phyloP scores from a whole-genome alignment of 2,113 vertebrate species.

The Campylorhamphus procurvoides region DNA sequence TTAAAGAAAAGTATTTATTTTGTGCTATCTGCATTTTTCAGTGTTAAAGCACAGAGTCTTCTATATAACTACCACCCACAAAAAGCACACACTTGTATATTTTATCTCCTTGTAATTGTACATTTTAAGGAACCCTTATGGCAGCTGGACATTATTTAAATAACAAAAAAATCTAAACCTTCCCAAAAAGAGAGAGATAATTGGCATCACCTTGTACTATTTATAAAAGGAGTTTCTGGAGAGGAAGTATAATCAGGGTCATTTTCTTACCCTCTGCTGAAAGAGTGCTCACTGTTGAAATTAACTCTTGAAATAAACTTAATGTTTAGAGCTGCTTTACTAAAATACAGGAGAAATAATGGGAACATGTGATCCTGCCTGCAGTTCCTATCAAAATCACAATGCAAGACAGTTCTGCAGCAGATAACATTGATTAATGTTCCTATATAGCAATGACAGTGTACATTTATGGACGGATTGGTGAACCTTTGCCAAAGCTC shows the following conservation, averaged over 20 bases:
- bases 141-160: background rate
- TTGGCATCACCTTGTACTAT: background rate
- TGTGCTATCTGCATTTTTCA: constrained; percentile 24
- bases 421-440: constrained; percentile 54
- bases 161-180: background rate
- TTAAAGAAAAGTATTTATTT: background rate
- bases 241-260: background rate
- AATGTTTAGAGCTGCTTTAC: background rate
- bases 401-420: constrained; percentile 9
- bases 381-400: constrained; percentile 33
- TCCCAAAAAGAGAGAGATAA: background rate
- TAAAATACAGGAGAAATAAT: background rate
- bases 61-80: background rate
- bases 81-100: background rate
- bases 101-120: background rate
- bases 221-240: background rate
- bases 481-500: constrained; percentile 61
- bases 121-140: background rate
- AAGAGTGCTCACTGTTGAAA: constrained; percentile 1
- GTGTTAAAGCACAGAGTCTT: background rate
- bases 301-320: constrained; percentile 1
- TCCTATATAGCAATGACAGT: background rate
- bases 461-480: constrained; percentile 45
- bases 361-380: background rate
- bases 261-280: background rate